phyloP scores from a whole-genome alignment of 2,113 vertebrate genomes.

The Abramis brama region DNA sequence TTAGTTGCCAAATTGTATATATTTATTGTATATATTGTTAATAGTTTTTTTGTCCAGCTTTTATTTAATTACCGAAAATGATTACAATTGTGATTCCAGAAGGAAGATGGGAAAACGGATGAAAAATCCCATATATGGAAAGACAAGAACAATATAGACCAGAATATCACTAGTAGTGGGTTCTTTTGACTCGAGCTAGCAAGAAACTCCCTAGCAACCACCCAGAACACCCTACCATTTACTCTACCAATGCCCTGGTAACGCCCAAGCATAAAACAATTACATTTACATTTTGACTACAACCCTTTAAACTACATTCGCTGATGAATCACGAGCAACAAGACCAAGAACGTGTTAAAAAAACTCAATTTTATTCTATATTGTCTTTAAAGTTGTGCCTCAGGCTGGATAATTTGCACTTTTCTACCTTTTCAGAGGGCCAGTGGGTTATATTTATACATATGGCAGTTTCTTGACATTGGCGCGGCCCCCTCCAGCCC shows the following conservation, averaged over 20 bases:
- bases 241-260: neutral
- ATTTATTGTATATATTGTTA: too few species aligned
- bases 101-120: neutral
- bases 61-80: too few species aligned
- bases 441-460: conserved; percentile 42
- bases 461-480: conserved; percentile 35
- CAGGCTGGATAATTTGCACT: conserved; percentile 4
- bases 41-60: too few species aligned
- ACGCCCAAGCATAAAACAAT: neutral
- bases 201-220: neutral
- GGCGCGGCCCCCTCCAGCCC: neutral
- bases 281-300: neutral
- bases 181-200: neutral
- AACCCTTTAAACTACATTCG: neutral
- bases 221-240: neutral
- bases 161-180: neutral
- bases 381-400: neutral
- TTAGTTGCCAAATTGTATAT: too few species aligned
- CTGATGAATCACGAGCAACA: neutral
- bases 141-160: neutral
- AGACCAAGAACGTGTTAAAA: neutral
- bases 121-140: too few species aligned
- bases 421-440: conserved; percentile 4
- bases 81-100: neutral
- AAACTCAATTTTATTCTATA: neutral